Base-by-base conservation (phyloP, 1,140 invertebrate species). In the Tetranychus cinnabarinus region DNA sequence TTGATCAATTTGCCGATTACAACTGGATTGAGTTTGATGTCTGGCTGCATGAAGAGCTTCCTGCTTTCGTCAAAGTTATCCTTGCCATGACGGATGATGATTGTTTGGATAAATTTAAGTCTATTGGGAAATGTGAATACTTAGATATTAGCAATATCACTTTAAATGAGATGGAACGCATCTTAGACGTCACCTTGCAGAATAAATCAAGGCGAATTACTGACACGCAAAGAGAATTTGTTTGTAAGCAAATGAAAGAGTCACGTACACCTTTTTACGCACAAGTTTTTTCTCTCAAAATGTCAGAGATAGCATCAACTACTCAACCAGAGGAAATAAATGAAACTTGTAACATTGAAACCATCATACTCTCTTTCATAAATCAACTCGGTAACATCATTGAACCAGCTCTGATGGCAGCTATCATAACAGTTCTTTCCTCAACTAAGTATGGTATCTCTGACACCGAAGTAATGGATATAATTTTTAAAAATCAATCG, bases 1-100 rank as follows among this genome's bases (percentile, higher is more conserved):
- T 85, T 7, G 83, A 86, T 68, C 79, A 81, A 69, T 73, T 81
- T 60, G 70, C 15, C 2, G 34, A 35, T 36, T 56, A 4, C 10
- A 56, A 39, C 6, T 37, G 37, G 34, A 15, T 37, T 56, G 34
- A 56, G 8, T 34, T 56, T 15, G 33, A 56, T 4, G 15, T 36
- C 6, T 56, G 34, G 55, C 13, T 56, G 37, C 15, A 56, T 12
- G 33, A 34, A 2, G 34, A 37, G 34, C 55, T 39, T 37, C 35
- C 55, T 15, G 33, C 15, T 36, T 37, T 52, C n/a, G 50, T 39
- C 7, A 56, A 56, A 56, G 15, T 56, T 36, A 56, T 56, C 2
- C 13, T 56, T 52, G 33, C 48, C 31, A n/a, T 52, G 48, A 52
- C 48, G 15, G 15, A 52, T n/a, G 48, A 33, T 23, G 10, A 42